These are phyloP conservation scores for Riparia riparia DNA, from an alignment of 2,113 vertebrate species.

Conservation along the genomic window DNA sequence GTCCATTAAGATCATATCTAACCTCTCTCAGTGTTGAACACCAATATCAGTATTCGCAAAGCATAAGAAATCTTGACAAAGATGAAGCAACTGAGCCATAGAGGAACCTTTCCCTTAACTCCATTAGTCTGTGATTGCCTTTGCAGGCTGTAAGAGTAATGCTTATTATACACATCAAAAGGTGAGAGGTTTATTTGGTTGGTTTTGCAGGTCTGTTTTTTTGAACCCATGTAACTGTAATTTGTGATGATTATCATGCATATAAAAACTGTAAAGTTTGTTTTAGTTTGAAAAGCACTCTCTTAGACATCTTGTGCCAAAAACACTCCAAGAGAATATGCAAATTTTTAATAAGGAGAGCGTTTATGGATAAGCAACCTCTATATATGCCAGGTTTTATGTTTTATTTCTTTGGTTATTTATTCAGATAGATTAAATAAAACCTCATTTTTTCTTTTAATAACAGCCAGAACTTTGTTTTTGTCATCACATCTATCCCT, in stretches of 20 bases:
- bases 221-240: neutral
- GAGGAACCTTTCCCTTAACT: neutral
- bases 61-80: neutral
- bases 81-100: neutral
- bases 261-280: neutral
- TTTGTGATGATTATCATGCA: fast-evolving
- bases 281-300: neutral
- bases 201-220: neutral
- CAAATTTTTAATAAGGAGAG: neutral
- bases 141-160: neutral
- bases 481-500: neutral
- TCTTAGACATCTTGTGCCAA: neutral
- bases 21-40: neutral
- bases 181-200: neutral
- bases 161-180: neutral
- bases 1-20: neutral
- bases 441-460: neutral
- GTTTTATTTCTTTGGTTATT: neutral
- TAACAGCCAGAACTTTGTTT: neutral
- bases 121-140: neutral
- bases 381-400: neutral
- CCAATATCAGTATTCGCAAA: neutral
- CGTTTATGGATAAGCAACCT: neutral
- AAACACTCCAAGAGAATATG: neutral
- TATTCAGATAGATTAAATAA: neutral